Evolutionary conservation across 1,140 invertebrate genomes (phyloP), one percentile per base, ranked within the genome.

Genomic region (Diploscapter pachys): DNA sequence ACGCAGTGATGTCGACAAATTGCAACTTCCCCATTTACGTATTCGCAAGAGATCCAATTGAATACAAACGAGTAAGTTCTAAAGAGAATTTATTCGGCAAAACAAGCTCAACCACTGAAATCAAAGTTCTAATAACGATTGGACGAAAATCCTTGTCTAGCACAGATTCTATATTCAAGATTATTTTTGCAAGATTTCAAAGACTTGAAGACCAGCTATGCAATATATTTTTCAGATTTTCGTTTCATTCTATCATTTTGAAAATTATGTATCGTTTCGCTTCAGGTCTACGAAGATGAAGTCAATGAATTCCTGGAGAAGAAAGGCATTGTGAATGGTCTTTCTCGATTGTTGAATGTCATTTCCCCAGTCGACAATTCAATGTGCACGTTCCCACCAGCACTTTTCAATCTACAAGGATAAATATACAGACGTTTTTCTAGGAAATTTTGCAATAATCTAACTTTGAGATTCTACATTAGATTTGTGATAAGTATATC

Each of bases 1-100:
- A 80, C 61, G 73, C 73, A 9, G 70, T 80, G 1, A 72, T 80
- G 72, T 72, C 75, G 9, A 77, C 73, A 52, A 80, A 80, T 70
- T 80, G 80, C 73, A 80, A 80, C 71, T 80, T 78, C 66, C 80
- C 80, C 9, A 54, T 80, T 57, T 76, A 80, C 68, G 80, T 80
- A 8, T 80, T 78, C 62, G 80, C 80, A 9, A 65, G 80, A 63
- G 80, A 80, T 68, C 80, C 80, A 48, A 64, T 76, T 61, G 49
- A 63, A 8, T 80, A 69, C 79, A 80, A 80, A 66, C 79, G 76
- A 76, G 79, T 79, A 79, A 50, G 51, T 56, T 9, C 8, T 53
- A 5, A 9, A 8, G 51, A 6, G 66, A 55, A 2, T 68, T 68
- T 53, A 71, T 65, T 13, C n/a, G 1, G 31, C 31, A 31, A 72